Evolutionary conservation across 2,888 invertebrate genomes (phyloP).

Genomic region (Brachylomia viminalis): DNA sequence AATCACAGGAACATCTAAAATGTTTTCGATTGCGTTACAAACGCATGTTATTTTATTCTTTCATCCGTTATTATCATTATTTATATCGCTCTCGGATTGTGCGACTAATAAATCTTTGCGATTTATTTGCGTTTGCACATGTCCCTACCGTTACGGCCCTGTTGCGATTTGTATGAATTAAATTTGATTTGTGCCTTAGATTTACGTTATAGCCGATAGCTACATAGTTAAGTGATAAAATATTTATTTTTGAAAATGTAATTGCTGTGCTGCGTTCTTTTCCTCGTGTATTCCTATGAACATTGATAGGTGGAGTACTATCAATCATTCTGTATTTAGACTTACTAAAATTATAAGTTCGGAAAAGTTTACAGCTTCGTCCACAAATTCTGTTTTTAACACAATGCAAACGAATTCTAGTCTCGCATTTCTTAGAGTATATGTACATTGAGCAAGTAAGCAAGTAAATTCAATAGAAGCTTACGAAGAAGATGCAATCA

Average conservation of each 20-base stretch:
- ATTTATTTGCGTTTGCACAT: conserved; percentile 78
- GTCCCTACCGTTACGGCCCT: conserved; percentile 66
- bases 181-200: conserved; percentile 64
- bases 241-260: not conserved
- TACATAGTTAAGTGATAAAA: conserved; percentile 5
- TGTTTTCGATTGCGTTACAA: conserved; percentile 67
- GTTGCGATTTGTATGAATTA: conserved; percentile 67
- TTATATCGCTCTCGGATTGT: conserved; percentile 74
- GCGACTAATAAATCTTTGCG: conserved; percentile 73
- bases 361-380: not conserved
- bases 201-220: conserved; percentile 48
- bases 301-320: no score
- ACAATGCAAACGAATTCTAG: not conserved
- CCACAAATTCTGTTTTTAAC: not conserved
- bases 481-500: not conserved
- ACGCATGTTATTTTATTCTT: conserved; percentile 74
- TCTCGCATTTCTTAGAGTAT: not conserved
- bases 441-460: not conserved
- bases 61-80: conserved; percentile 80
- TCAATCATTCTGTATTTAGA: not conserved
- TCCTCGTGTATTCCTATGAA: not conserved
- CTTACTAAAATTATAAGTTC: not conserved
- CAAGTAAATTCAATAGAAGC: not conserved
- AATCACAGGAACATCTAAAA: conserved; percentile 59
- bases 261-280: not conserved